phyloP scores from a whole-genome alignment of 1,140 invertebrate genomes.

The Pygmarrhopalites habei region DNA sequence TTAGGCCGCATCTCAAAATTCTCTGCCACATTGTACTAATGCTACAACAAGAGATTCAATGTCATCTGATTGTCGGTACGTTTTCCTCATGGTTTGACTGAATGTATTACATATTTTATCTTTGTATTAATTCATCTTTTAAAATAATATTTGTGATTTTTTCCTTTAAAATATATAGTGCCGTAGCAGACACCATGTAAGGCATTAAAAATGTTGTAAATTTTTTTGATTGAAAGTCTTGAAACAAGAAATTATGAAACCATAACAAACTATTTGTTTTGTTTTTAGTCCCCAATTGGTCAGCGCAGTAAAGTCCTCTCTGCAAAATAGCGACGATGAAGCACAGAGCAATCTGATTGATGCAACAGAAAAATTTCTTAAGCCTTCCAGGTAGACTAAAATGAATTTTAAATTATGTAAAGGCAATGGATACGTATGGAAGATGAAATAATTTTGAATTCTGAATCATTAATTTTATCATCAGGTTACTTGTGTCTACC shows the following conservation, averaged over 20 bases:
- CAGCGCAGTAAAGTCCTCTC: slow-evolving; percentile 68
- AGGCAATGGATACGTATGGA: too few relatives aligned
- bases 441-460: too few relatives aligned
- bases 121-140: too few relatives aligned
- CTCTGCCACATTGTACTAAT: slow-evolving; percentile 62
- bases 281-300: slow-evolving; percentile 71
- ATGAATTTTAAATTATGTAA: too few relatives aligned
- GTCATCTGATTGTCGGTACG: slow-evolving; percentile 32
- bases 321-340: slow-evolving; percentile 62
- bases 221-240: too few relatives aligned
- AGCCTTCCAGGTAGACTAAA: slow-evolving; percentile 52
- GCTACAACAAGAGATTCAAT: slow-evolving; percentile 37
- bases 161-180: slow-evolving; percentile 10
- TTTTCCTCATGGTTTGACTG: neutral
- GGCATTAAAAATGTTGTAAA: too few relatives aligned
- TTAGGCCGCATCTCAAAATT: slow-evolving; percentile 53
- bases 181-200: slow-evolving; percentile 72
- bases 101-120: too few relatives aligned
- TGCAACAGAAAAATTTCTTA: slow-evolving; percentile 75
- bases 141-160: slow-evolving; percentile 1
- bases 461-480: too few relatives aligned
- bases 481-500: slow-evolving; percentile 44
- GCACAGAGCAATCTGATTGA: slow-evolving; percentile 77
- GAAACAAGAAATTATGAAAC: too few relatives aligned
- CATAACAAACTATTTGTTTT: too few relatives aligned